Percentiles rank a stretch among this genome's conserved stretches.
phyloP scores from a whole-genome alignment of 2,888 invertebrate genomes.

The Hydropsyche betteni region DNA sequence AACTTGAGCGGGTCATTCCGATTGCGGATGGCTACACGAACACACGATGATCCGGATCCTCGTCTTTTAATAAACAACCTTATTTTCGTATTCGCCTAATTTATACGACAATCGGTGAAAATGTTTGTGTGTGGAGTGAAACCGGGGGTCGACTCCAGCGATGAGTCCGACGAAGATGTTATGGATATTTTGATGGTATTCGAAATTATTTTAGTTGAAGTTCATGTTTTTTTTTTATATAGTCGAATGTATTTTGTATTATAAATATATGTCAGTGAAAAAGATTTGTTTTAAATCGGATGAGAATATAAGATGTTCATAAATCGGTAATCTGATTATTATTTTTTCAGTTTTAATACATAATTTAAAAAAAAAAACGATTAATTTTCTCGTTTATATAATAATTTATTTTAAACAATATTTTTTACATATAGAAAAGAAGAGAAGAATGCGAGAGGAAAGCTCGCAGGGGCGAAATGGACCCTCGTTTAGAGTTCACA shows the following conservation, averaged over 20 bases:
- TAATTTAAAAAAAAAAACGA: not conserved
- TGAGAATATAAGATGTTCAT: too few relatives aligned
- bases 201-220: not conserved
- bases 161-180: conserved; percentile 69
- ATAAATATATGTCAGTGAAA: too few relatives aligned
- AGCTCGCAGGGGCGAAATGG: conserved; percentile 90
- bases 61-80: too few relatives aligned
- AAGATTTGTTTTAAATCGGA: too few relatives aligned
- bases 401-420: conserved; percentile 8
- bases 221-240: not conserved
- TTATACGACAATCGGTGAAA: conserved; percentile 45
- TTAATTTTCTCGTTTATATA: conserved; percentile 35
- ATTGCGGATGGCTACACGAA: too few relatives aligned
- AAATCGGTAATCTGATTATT: too few relatives aligned
- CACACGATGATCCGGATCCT: too few relatives aligned
- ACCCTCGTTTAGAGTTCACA: conserved; percentile 88
- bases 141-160: conserved; percentile 64
- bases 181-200: conserved; percentile 62
- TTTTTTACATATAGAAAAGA: conserved; percentile 63
- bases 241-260: too few relatives aligned
- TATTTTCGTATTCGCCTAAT: too few relatives aligned
- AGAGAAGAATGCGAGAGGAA: conserved; percentile 93
- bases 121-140: conserved; percentile 70
- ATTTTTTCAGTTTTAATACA: too few relatives aligned
- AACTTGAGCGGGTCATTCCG: too few relatives aligned